Evolutionary conservation across 2,888 invertebrate species (phyloP), one percentile per base, ranked within the genome.

Genomic region (Drosophila incognita): DNA sequence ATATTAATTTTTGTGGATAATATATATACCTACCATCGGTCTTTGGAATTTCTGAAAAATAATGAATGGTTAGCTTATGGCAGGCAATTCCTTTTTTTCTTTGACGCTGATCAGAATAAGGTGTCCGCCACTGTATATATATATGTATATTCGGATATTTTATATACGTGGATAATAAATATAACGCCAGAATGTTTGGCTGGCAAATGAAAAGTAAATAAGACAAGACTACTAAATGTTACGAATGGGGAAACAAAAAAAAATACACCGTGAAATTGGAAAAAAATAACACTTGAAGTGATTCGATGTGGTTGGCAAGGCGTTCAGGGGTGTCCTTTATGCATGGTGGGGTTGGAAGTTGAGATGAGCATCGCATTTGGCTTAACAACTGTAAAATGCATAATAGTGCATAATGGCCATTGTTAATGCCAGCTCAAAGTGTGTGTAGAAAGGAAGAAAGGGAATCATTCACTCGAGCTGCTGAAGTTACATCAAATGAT

Each of bases 271-370:
- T 91, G 83, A 91, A 91, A 91, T 90, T 89, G 83, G 81, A 76
- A 82, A 66, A 84, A 87, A 87, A 63, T 83, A 87, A 89, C 89
- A 90, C 83, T 91, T 83, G 89, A 87, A 72, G 76, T 81, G 90
- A 91, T 91, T 91, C 89, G 91, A 70, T 84, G 74, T 71, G 87
- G 79, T 72, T 62, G 65, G 51, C 53, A 59, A 36, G 7, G 10
- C 27, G 63, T 38, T 42, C 11, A 42, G 71, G 66, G 79, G 68
- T 76, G 48, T 56, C 33, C 27, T 54, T 27, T 18, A 27, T 6
- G 27, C 31, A n/a, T 8, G n/a, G n/a, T 33, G 27, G 42, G 49
- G 35, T 21, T 38, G 53, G 27, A 21, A 8, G 53, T 38, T 56
- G 7, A 65, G 78, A 60, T 71, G 71, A 78, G 68, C 78, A 79